Evolutionary conservation across 2,113 vertebrate genomes (phyloP), one percentile per base, ranked within the genome.

Genomic region (Deroptyus accipitrinus): DNA sequence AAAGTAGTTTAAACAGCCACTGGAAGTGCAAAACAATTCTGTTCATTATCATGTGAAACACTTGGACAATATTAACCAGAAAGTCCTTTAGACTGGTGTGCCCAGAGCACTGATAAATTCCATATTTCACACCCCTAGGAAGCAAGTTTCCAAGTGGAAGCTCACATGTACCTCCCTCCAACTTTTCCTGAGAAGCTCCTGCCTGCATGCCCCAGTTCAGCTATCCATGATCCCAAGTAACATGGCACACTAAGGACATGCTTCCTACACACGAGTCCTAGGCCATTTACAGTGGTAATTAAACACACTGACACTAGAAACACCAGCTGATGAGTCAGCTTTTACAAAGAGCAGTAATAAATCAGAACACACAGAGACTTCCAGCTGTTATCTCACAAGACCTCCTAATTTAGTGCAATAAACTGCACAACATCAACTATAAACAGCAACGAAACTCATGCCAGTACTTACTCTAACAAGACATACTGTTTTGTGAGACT

Each of bases 211-310:
- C 51, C 76, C 44, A 1, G 3, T 30, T 17, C 37, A 75, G 42
- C 63, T 33, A 11, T 10, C 0, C 9, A 39, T 0, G 0, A 3
- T 51, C 48, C 59, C 0, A 0, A 54, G 46, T 8, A 62, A 54
- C 1, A 11, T 0, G 0, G 63, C 25, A 76, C 28, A 20, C 12
- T 33, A 9, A 94, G 76, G 59, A 78, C 90, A 69, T 17, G 17
- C 63, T 79, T 87, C 75, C 67, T 76, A 51, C 69, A 63, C 2
- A 8, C 17, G 23, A 7, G 31, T 66, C 37, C 75, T 13, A 3
- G 68, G 31, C 64, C 18, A 12, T n/a, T 87, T 64, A 64, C 31
- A 52, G n/a, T 1, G 3, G 8, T 10, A 30, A 92, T 83, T 94
- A 84, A 91, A 89, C 75, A 76, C 19, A 85, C 17, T 3, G 73